These are phyloP conservation scores for Athalia rosae DNA, from an alignment of 2,888 invertebrate genomes.

Conservation along the genomic window DNA sequence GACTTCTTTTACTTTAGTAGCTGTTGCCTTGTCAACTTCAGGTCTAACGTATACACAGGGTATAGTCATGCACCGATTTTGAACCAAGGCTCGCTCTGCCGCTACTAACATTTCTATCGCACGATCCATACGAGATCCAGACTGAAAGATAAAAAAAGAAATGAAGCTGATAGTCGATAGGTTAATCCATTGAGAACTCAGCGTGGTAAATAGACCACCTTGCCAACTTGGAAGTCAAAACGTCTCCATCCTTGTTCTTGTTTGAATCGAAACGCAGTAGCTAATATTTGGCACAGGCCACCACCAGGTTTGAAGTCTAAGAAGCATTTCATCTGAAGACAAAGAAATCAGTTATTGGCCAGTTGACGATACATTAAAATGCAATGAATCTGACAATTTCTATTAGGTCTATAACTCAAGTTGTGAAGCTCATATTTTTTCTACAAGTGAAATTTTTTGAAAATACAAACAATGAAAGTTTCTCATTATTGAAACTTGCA, in stretches of 20 bases:
- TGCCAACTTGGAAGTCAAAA: conserved; percentile 93
- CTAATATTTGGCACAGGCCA: conserved; percentile 93
- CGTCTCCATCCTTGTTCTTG: conserved; percentile 96
- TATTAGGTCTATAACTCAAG: too few species aligned
- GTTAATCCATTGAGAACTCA: background rate
- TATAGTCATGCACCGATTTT: conserved; percentile 86
- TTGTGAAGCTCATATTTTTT: too few species aligned
- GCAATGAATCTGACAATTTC: background rate
- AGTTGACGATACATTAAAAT: background rate
- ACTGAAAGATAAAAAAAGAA: conserved; percentile 76
- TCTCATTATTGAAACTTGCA: too few species aligned
- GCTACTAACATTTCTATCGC: conserved; percentile 95
- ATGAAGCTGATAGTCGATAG: too few species aligned
- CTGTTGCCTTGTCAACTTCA: conserved; percentile 89
- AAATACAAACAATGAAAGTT: too few species aligned
- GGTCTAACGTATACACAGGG: conserved; percentile 89
- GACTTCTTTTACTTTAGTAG: conserved; percentile 89
- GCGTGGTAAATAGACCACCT: conserved; percentile 75
- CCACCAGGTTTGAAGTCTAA: conserved; percentile 97
- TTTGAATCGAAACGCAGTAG: conserved; percentile 96
- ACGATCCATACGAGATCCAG: conserved; percentile 92
- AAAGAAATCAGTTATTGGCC: conserved; percentile 1
- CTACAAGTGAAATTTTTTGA: too few species aligned
- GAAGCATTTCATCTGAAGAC: conserved; percentile 91
- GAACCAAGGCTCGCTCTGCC: conserved; percentile 88